Base-by-base conservation (phyloP, 2,113 vertebrate species). In the Vulpes vulpes region DNA sequence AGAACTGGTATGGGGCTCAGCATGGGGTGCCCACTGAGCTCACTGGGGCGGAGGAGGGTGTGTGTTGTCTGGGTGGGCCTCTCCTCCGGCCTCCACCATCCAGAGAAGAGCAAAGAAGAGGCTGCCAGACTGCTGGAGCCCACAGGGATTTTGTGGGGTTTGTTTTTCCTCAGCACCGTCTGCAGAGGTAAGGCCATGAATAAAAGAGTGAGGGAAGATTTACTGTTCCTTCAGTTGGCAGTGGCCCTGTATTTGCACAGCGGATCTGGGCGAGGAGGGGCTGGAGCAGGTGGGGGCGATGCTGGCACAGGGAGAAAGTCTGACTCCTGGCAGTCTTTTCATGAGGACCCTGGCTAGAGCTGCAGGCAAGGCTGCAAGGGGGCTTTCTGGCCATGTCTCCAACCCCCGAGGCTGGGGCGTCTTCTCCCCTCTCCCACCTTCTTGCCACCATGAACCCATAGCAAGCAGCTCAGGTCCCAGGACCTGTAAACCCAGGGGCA, bases 121-220 rank as follows among this genome's bases (percentile, higher is more conserved):
- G 16, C 79, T n/a, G 67, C n/a, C 35, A 92, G 94, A 91, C 84
- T 82, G 38, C 55, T 1, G 3, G 93, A 81, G 78, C 51, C 95
- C 38, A 8, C 6, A 8, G 91, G 78, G 95, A 91, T 96, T 96
- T 60, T 20, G 65, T 67, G 12, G 81, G 79, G 69, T 94, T 97
- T 97, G 74, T 95, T 97, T 98, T 87, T 91, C 78, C 76, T 95
- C 59, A 19, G 49, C 81, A 11, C 82, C 10, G 23, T 95, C 96
- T 94, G 94, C 25, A 89, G 96, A 89, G 65, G 59, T 83, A 67
- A 97, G 57, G 76, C 9, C 78, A 93, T 97, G 97, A 93, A 96
- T 97, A 96, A 97, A 98, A 95, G 92, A 96, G 93, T 1, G 27
- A 91, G 43, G 65, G 27, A 87, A 96, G 96, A 97, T 97, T 97